Evolutionary conservation across 2,113 vertebrate genomes (phyloP), one percentile per base, ranked within the genome.

Genomic region (Jaculus jaculus): DNA sequence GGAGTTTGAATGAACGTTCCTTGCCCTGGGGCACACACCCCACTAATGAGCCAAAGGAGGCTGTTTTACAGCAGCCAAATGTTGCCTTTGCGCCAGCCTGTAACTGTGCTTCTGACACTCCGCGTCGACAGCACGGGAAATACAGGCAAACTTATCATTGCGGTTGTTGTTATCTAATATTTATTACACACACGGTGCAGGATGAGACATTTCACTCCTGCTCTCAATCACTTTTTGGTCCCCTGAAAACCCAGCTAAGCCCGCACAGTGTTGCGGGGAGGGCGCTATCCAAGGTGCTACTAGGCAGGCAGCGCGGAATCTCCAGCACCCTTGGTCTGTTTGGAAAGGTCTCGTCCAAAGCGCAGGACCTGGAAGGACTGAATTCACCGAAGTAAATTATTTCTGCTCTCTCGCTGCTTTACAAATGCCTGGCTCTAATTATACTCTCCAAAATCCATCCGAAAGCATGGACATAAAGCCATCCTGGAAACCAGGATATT

Each of bases 131-230:
- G 60, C 77, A 24, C 11, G 51, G 80, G 77, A 94, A 77, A 94
- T 28, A 37, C 11, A 65, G 51, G 77, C 60, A 93, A 91, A 90
- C 80, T 83, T 86, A 91, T 96, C 87, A 84, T 89, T 91, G 60
- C 68, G 75, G 69, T 66, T 84, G 85, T 88, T 87, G 93, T 92
- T 94, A 85, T 80, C 84, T 92, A 92, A 79, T 94, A 96, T 97
- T 95, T 95, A 82, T 95, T 84, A 78, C 17, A 69, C 47, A 75
- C 24, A 7, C 54, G 26, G 37, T 89, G 68, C 47, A 69, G 94
- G 91, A 73, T 37, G 68, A 85, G 77, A 73, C 91, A 7, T 75
- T 84, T 89, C 54, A 24, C 12, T n/a, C 42, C 58, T 65, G 68
- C 63, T 92, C 88, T 91, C 92, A 30, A 42, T n/a, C n/a, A n/a